These are phyloP conservation scores for Cantharis rufa DNA, from an alignment of 2,888 invertebrate species.

Conservation along the genomic window DNA sequence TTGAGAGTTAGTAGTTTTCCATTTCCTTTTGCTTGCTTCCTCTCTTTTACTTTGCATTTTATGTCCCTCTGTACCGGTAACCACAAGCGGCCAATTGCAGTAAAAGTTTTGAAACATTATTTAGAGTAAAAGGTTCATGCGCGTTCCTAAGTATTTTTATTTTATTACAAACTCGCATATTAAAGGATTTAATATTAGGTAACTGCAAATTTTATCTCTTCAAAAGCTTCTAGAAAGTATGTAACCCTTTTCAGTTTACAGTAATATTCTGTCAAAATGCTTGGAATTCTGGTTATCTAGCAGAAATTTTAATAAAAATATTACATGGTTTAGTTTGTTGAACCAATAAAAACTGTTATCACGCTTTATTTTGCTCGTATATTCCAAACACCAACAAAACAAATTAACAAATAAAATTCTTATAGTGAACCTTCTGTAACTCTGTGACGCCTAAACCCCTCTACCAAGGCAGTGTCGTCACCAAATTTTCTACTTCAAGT, in stretches of 20 bases:
- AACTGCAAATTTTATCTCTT: slow-evolving; percentile 12
- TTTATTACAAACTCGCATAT: slow-evolving; percentile 29
- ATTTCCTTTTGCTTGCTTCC: slow-evolving; percentile 27
- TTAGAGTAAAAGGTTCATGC: slow-evolving; percentile 43
- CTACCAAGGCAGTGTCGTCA: too few species aligned
- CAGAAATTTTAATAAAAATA: not conserved
- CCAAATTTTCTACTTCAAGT: too few species aligned
- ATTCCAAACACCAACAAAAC: not conserved
- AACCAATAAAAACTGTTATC: not conserved
- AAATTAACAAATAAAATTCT: not conserved
- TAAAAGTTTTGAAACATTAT: slow-evolving; percentile 49
- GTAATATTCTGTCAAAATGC: not conserved
- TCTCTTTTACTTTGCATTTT: slow-evolving; percentile 38
- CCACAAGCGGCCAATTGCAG: slow-evolving; percentile 51
- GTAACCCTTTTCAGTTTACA: slow-evolving; percentile 9
- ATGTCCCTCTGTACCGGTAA: slow-evolving; percentile 41
- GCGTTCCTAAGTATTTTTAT: slow-evolving; percentile 32
- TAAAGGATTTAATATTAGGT: slow-evolving; percentile 22
- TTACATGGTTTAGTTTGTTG: not conserved
- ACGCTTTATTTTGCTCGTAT: not conserved
- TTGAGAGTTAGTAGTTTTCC: slow-evolving; percentile 22
- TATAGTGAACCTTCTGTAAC: too few species aligned
- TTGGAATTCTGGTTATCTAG: slow-evolving; percentile 3
- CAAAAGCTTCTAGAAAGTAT: slow-evolving; percentile 23
- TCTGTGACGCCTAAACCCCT: too few species aligned